phyloP scores from a whole-genome alignment of 1,140 invertebrate genomes.

The Venustaconcha ellipsiformis region DNA sequence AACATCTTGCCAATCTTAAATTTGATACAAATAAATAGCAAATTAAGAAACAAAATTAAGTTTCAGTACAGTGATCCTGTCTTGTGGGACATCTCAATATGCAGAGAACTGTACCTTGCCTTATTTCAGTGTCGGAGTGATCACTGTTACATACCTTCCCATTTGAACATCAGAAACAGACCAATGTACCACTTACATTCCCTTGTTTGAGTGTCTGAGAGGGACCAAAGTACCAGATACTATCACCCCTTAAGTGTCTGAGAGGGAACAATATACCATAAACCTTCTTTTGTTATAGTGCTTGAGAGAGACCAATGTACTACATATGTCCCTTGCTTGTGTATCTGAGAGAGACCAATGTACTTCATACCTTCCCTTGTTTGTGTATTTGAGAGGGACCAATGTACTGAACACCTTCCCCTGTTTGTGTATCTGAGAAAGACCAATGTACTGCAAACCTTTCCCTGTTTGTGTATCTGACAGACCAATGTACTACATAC shows the following conservation, averaged over 20 bases:
- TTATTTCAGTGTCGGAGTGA: no score
- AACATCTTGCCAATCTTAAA: no score
- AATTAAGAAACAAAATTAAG: no score
- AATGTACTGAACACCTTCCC: slow-evolving; percentile 38
- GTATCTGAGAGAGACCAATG: not conserved
- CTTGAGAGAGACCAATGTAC: no score
- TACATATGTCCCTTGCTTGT: slow-evolving; percentile 50
- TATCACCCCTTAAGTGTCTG: no score
- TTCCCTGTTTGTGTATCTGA: slow-evolving; percentile 42
- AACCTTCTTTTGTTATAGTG: no score
- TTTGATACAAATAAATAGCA: no score
- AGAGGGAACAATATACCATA: no score
- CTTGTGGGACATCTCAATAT: no score
- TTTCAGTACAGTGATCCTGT: no score
- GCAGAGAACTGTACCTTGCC: slow-evolving; percentile 4
- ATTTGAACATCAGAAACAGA: slow-evolving; percentile 52
- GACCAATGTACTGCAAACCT: slow-evolving; percentile 5
- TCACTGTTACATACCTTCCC: slow-evolving; percentile 21
- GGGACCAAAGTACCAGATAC: slow-evolving; percentile 29
- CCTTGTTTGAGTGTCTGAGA: slow-evolving; percentile 53
- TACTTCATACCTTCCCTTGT: slow-evolving; percentile 43
- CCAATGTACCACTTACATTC: slow-evolving; percentile 27
- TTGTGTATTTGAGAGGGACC: slow-evolving; percentile 55
- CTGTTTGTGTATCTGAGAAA: slow-evolving; percentile 53
- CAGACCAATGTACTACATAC: slow-evolving; percentile 32